Evolutionary conservation across 2,888 invertebrate species (phyloP).

Genomic region (Mechanitis messenoides): DNA sequence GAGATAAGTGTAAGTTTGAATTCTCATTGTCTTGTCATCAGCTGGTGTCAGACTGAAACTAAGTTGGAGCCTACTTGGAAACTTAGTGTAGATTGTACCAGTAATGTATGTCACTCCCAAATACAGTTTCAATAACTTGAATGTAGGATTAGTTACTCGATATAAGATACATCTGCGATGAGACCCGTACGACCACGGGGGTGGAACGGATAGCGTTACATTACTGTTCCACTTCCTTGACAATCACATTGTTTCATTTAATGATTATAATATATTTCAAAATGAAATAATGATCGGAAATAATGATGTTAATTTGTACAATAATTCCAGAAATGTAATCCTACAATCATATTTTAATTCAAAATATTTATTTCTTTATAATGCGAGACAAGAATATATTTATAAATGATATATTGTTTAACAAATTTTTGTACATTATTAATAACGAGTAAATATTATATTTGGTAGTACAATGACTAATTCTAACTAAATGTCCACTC

Average conservation of each 20-base stretch:
- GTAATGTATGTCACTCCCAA: neutral
- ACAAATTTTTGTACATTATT: too few relatives aligned
- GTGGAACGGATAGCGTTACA: neutral
- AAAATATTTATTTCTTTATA: too few relatives aligned
- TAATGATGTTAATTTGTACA: too few relatives aligned
- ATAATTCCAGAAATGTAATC: too few relatives aligned
- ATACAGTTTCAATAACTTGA: slow-evolving; percentile 15
- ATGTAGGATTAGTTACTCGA: slow-evolving; percentile 14
- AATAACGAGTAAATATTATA: too few relatives aligned
- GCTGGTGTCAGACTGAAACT: slow-evolving; percentile 3
- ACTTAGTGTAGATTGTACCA: neutral
- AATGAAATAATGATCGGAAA: too few relatives aligned
- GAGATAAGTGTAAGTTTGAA: slow-evolving; percentile 5
- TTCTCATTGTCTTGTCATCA: slow-evolving; percentile 6
- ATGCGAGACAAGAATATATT: too few relatives aligned
- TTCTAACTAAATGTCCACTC: too few relatives aligned
- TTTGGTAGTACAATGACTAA: too few relatives aligned
- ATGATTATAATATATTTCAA: neutral
- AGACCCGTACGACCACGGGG: neutral
- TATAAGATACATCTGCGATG: slow-evolving; percentile 10
- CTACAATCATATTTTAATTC: too few relatives aligned
- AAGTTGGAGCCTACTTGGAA: slow-evolving; percentile 1
- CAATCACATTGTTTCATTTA: neutral
- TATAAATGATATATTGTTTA: too few relatives aligned
- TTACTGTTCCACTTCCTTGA: neutral